These are phyloP conservation scores for Mesorhabditis belari DNA, from an alignment of 2,888 invertebrate genomes.

Conservation along the genomic window DNA sequence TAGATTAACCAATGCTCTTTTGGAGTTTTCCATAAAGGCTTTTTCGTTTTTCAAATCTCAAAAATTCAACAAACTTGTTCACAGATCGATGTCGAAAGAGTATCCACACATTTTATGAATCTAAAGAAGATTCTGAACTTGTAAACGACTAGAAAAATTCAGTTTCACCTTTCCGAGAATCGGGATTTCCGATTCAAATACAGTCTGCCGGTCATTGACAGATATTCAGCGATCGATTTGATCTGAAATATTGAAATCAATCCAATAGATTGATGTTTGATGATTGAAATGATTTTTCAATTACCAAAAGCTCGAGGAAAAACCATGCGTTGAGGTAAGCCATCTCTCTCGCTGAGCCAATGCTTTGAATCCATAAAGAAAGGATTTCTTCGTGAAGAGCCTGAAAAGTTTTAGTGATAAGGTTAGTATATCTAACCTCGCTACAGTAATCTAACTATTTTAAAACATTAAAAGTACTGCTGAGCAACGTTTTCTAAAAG, in stretches of 20 bases:
- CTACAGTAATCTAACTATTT: no score
- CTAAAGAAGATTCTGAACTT: background rate
- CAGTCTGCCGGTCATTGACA: slow-evolving; percentile 64
- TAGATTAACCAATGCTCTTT: no score
- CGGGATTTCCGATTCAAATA: slow-evolving; percentile 74
- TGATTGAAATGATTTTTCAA: slow-evolving; percentile 65
- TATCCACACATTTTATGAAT: background rate
- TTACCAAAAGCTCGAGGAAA: slow-evolving; percentile 77
- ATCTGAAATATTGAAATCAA: no score
- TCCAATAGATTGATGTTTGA: no score
- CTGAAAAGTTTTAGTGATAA: slow-evolving; percentile 27
- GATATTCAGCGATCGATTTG: slow-evolving; percentile 86
- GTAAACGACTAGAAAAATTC: slow-evolving; percentile 57
- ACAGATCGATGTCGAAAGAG: background rate
- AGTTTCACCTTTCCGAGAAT: slow-evolving; percentile 68
- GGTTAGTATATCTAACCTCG: no score
- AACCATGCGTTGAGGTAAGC: slow-evolving; percentile 87
- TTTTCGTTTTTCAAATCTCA: background rate
- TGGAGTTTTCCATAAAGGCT: background rate
- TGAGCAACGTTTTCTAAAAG: no score
- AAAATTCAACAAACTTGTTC: slow-evolving; percentile 12
- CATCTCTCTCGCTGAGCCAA: slow-evolving; percentile 74
- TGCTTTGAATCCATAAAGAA: slow-evolving; percentile 84
- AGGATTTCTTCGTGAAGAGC: slow-evolving; percentile 85
- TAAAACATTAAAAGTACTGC: no score